Conservation (phyloP, 2,113 vertebrate genomes). For the Strix uralensis region DNA sequence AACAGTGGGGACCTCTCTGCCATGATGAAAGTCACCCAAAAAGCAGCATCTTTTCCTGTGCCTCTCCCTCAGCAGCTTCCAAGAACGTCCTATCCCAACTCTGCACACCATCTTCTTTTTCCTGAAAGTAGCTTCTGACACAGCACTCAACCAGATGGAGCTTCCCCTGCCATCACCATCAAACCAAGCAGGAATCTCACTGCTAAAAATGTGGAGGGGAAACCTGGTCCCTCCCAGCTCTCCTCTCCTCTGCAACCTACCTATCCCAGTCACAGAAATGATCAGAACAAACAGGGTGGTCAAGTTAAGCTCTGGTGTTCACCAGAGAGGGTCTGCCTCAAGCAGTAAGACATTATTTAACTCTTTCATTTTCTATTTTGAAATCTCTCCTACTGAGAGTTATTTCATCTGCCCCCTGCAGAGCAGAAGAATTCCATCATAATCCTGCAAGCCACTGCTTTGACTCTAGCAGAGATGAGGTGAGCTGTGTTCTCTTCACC, state of each 20-base stretch:
- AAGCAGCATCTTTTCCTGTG: neutral
- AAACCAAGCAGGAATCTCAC: slow-evolving; percentile 2
- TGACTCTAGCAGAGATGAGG: neutral
- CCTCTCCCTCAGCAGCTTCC: neutral
- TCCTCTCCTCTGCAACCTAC: neutral
- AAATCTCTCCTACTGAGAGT: neutral
- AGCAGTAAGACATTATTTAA: neutral
- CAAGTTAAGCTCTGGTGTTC: neutral
- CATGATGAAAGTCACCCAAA: neutral
- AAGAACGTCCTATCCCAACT: neutral
- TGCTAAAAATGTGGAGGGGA: neutral
- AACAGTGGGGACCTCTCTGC: neutral
- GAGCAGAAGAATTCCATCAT: neutral
- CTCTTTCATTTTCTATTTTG: neutral
- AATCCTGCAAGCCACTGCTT: neutral
- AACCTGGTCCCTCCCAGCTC: neutral
- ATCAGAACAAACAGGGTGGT: neutral
- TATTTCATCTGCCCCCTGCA: neutral
- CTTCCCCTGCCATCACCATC: neutral
- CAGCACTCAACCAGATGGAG: neutral
- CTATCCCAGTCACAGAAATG: neutral
- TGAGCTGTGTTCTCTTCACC: neutral
- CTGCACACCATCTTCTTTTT: neutral
- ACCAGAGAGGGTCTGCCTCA: neutral
- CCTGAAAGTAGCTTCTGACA: neutral